A percentile compares a stretch with the other conserved stretches of the same genome.
These are phyloP conservation scores for Passer domesticus DNA, from an alignment of 2,113 vertebrate genomes.

Conservation along the genomic window DNA sequence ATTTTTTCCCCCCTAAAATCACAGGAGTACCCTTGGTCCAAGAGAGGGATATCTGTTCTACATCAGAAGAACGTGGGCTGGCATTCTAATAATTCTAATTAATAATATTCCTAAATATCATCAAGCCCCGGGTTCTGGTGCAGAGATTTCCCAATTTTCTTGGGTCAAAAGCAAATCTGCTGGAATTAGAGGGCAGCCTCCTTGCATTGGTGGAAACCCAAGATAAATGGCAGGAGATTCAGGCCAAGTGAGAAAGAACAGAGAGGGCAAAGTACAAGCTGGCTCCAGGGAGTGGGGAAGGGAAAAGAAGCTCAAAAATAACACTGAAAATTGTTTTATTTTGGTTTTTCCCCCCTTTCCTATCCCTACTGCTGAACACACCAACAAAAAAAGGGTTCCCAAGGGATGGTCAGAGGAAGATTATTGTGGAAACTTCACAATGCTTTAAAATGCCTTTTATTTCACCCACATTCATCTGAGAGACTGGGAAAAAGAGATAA, in stretches of 20 bases:
- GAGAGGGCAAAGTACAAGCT: background rate
- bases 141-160: background rate
- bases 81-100: background rate
- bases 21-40: background rate
- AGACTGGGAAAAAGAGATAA: background rate
- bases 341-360: background rate
- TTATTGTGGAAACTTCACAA: background rate
- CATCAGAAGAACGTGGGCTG: background rate
- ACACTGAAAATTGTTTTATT: background rate
- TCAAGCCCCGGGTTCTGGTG: background rate
- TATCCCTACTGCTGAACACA: background rate
- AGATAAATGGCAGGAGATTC: background rate
- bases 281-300: background rate
- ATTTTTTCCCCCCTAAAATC: rapidly evolving
- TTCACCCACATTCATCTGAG: background rate
- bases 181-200: background rate
- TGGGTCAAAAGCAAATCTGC: background rate
- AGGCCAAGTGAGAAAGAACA: background rate
- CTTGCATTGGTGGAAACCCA: background rate
- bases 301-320: background rate
- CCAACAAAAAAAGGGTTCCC: background rate
- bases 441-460: background rate
- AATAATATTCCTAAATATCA: background rate
- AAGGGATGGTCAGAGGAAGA: background rate
- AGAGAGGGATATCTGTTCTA: no score